Conservation (phyloP, 2,113 vertebrate species). For the Electrona antarctica region DNA sequence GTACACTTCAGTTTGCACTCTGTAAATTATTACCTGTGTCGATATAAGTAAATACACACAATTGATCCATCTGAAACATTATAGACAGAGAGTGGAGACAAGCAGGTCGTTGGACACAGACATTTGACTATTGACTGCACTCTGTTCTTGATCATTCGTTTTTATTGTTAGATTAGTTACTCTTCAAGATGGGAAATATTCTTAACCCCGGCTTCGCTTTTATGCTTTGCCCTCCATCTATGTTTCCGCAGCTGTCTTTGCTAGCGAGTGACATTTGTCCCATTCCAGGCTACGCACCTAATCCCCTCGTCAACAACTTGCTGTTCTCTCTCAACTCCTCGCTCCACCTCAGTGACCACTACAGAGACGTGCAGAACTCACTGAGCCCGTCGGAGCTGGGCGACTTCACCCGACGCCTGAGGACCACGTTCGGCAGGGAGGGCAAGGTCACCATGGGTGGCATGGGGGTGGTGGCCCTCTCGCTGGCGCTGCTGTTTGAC, state of each 20-base stretch:
- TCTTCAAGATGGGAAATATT: conserved; percentile 17
- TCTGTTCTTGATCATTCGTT: no score
- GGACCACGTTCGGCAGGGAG: conserved; percentile 36
- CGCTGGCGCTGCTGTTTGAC: conserved; percentile 52
- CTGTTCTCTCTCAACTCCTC: conserved; percentile 13
- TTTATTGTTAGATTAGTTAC: no score
- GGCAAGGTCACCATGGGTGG: conserved; percentile 38
- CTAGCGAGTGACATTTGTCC: conserved; percentile 42
- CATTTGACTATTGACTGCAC: no score
- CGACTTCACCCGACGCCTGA: conserved; percentile 45
- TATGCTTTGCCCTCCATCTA: not conserved
- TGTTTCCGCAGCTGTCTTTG: not conserved
- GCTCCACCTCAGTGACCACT: conserved; percentile 19
- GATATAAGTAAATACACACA: no score
- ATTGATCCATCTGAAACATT: no score
- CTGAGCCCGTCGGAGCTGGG: conserved; percentile 39
- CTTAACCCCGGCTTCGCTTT: no score
- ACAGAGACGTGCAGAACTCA: conserved; percentile 29
- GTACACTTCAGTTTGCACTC: no score
- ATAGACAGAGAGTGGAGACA: no score
- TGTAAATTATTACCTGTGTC: no score
- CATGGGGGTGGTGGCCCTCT: conserved; percentile 44
- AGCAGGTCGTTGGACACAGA: no score
- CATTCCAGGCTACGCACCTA: conserved; percentile 33
- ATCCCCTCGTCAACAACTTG: not conserved